A percentile compares a stretch with the other conserved stretches of the same genome.
Evolutionary conservation across 2,888 invertebrate species (phyloP).

Genomic region (Rhagophthalmus giganteus): DNA sequence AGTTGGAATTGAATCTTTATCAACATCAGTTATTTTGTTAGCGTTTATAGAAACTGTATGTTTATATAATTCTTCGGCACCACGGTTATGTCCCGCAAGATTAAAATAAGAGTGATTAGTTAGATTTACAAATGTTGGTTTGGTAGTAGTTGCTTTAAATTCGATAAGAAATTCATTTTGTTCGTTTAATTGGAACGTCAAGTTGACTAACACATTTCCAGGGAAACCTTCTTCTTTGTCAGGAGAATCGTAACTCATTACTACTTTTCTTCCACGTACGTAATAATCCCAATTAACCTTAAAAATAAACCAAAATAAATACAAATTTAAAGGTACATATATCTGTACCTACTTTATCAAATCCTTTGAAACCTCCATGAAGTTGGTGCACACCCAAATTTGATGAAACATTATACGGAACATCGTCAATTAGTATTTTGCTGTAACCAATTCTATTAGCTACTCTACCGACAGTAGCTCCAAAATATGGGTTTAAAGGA

Average conservation of each 20-base stretch:
- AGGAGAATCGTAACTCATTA: slow-evolving; percentile 74
- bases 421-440: slow-evolving; percentile 68
- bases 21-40: slow-evolving; percentile 72
- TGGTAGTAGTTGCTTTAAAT: slow-evolving; percentile 74
- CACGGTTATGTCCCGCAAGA: slow-evolving; percentile 83
- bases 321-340: background rate
- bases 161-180: slow-evolving; percentile 75
- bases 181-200: slow-evolving; percentile 70
- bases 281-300: slow-evolving; percentile 71
- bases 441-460: slow-evolving; percentile 80
- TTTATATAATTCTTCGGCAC: slow-evolving; percentile 65
- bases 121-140: slow-evolving; percentile 82
- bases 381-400: slow-evolving; percentile 74
- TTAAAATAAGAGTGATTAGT: slow-evolving; percentile 92
- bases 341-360: slow-evolving; percentile 66
- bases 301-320: background rate
- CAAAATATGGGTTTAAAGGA: slow-evolving; percentile 79
- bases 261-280: slow-evolving; percentile 64
- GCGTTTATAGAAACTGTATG: slow-evolving; percentile 76
- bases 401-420: slow-evolving; percentile 68
- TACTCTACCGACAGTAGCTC: slow-evolving; percentile 84
- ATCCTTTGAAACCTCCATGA: slow-evolving; percentile 84
- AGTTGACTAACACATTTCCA: slow-evolving; percentile 73
- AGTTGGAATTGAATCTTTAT: slow-evolving; percentile 72
- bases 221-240: slow-evolving; percentile 89